A percentile compares a stretch with the other conserved stretches of the same genome.
phyloP scores from a whole-genome alignment of 2,113 vertebrate species.

The Otocyon megalotis region DNA sequence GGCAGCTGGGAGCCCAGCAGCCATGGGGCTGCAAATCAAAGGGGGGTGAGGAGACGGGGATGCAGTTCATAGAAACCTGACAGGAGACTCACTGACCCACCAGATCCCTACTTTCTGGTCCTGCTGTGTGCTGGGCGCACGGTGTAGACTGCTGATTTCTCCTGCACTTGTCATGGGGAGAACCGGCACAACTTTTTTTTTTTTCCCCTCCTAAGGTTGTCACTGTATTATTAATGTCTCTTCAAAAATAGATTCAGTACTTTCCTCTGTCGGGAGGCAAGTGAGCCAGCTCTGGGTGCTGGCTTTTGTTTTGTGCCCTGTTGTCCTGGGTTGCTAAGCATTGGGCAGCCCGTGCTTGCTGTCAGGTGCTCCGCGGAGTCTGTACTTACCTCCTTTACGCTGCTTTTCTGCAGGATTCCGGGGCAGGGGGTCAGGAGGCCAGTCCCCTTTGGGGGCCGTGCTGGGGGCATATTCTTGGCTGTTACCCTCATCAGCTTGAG shows the following conservation, averaged over 20 bases:
- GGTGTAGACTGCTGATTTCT: background rate
- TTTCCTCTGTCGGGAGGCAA: background rate
- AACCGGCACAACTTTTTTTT: background rate
- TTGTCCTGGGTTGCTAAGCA: conserved; percentile 78
- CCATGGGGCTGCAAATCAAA: background rate
- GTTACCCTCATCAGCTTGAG: background rate
- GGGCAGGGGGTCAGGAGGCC: background rate
- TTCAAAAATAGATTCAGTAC: conserved; percentile 62
- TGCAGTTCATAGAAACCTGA: background rate
- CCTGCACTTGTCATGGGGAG: background rate
- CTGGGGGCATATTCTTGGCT: background rate
- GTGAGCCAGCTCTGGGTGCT: background rate
- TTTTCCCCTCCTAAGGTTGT: background rate
- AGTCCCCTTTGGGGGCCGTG: background rate
- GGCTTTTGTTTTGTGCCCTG: conserved; percentile 62
- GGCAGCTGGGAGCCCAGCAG: background rate
- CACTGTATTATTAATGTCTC: conserved; percentile 65
- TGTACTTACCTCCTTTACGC: background rate
- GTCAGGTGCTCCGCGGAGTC: background rate
- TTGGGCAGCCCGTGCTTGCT: background rate
- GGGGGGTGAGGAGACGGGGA: background rate
- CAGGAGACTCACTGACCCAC: background rate
- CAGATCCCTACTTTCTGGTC: background rate
- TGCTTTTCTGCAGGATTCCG: background rate
- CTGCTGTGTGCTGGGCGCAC: background rate